Conservation (phyloP, 2,888 invertebrate genomes). For the Drosophila kanekoi region DNA sequence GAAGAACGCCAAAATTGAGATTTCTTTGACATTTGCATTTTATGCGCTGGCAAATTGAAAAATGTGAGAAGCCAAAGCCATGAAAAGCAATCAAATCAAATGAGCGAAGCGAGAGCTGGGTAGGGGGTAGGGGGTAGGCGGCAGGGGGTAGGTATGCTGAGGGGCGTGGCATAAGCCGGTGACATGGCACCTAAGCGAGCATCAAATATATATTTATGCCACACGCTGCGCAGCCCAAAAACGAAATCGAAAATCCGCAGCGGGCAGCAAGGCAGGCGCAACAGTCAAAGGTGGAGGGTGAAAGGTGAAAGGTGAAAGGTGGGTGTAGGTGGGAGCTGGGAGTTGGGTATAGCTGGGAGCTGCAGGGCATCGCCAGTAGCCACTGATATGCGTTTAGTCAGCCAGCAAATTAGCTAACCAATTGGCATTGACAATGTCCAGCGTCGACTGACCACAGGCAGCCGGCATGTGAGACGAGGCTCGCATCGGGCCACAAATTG, state of each 20-base stretch:
- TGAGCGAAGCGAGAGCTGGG: not conserved
- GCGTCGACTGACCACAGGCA: not conserved
- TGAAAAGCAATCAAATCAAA: slow-evolving; percentile 55
- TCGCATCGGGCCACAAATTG: slow-evolving; percentile 1
- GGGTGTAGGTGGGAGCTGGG: too few species aligned
- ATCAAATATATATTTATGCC: slow-evolving; percentile 75
- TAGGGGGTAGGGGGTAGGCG: too few species aligned
- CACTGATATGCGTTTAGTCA: slow-evolving; percentile 37
- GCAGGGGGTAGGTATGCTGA: too few species aligned
- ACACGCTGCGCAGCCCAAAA: slow-evolving; percentile 50
- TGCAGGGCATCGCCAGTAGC: slow-evolving; percentile 5
- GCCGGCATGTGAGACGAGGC: not conserved
- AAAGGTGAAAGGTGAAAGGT: too few species aligned
- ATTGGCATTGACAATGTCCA: slow-evolving; percentile 63
- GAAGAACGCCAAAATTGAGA: not conserved
- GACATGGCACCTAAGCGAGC: slow-evolving; percentile 25
- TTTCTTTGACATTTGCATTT: slow-evolving; percentile 69
- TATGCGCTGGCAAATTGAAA: slow-evolving; percentile 65
- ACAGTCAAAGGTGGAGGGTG: not conserved
- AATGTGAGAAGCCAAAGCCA: slow-evolving; percentile 29
- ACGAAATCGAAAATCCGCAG: slow-evolving; percentile 34
- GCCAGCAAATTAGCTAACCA: slow-evolving; percentile 72
- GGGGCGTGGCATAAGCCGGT: not conserved
- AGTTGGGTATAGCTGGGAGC: too few species aligned
- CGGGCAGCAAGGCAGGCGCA: slow-evolving; percentile 1